Base-by-base conservation (phyloP, 2,888 invertebrate species). In the Amphipoea lucens region DNA sequence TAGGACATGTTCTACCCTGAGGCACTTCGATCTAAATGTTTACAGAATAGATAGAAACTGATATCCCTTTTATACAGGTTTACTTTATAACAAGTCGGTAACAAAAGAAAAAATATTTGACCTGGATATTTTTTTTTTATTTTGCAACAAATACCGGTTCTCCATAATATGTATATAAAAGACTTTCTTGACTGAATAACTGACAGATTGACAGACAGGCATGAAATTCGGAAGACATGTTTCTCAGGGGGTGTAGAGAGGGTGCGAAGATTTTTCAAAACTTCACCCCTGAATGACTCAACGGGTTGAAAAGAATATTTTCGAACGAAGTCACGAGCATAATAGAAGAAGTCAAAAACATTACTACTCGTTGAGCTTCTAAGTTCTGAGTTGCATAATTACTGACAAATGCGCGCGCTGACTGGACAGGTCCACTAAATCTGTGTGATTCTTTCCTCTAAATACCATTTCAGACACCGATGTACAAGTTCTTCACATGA, bases 171-270 rank as follows among this genome's bases (percentile, higher is more conserved):
- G 20, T 9, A 57, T 57, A 57, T 57, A 57, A 57, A 57, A 82
- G 45, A 57, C 9, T 63, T 82, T 57, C 67, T 54, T 57, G 48
- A 29, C 36, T 70, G 57, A n/a, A 11, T 66, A 60, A 80, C 57
- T 67, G 79, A 81, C 74, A 76, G 68, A 63, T 82, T 80, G 82
- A 81, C 80, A 57, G 80, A 82, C 80, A 68, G 68, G 54, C 82
- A 82, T 82, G 76, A 79, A 79, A 79, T 82, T 76, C 60, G 40
- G 7, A 68, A 63, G 68, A 82, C 68, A 57, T 68, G 54, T 81
- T 79, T 81, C 66, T 67, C 45, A 40, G 5, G n/a, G 23, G 3
- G 0, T 62, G 67, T 48, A 40, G 40, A 82, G 45, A 54, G 40
- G 62, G 29, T 62, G 62, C 23, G 9, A 51, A 51, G 9, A 23